Base-by-base conservation (phyloP, 2,113 vertebrate genomes). In the Pluvialis apricaria region DNA sequence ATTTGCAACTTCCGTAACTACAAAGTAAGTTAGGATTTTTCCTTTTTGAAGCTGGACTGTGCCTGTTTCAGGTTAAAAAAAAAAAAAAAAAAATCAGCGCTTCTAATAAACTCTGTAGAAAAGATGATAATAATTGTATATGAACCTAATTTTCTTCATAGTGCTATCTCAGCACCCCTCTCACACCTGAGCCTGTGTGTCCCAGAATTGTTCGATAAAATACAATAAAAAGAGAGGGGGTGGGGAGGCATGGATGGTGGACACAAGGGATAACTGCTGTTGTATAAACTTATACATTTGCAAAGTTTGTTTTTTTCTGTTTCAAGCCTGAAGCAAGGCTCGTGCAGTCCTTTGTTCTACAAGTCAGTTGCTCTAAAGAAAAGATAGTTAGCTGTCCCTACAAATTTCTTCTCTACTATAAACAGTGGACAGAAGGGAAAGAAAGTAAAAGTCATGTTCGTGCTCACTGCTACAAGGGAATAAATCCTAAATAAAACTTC, bases 401-500 rank as follows among this genome's bases (percentile, higher is more conserved):
- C 6, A 42, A 75, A 14, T 49, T 16, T 83, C 1, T 84, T 68
- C 11, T 89, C 10, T 82, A 12, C 31, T 73, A 32, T n/a, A 77
- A 76, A n/a, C 10, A 73, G 19, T 31, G 32, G 7, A 7, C 14
- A 64, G 49, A 15, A 2, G 1, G 29, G 51, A 91, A 80, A 52
- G 72, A 80, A 86, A 93, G 17, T 47, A 72, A 64, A 90, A 92
- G 44, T 51, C 25, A 8, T 80, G 28, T 82, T 71, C 71, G 20
- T 44, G 25, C 10, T 93, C 2, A 1, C 57, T 68, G 4, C 22
- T 79, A 69, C 86, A 88, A 81, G 47, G 60, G 49, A 68, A 76
- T 17, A 90, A 69, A 93, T 82, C 72, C 57, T 76, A 75, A 93
- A 71, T 86, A 94, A 94, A 94, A 61, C 51, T 82, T n/a, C 34